Percentiles rank a stretch among this genome's conserved stretches.
Evolutionary conservation across 1,140 invertebrate genomes (phyloP).

Genomic region (Conus ventricosus): DNA sequence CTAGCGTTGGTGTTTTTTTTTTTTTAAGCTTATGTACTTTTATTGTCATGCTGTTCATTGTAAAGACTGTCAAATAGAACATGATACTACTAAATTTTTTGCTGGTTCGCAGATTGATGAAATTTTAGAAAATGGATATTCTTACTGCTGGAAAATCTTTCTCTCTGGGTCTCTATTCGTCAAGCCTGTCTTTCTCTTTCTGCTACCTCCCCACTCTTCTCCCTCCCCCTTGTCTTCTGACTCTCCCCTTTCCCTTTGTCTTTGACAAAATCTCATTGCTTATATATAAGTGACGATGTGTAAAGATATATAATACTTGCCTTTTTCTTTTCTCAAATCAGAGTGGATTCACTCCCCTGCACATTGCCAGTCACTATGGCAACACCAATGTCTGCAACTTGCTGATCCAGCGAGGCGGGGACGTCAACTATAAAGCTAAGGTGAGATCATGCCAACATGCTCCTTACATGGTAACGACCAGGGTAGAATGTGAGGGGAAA

Average conservation of each 20-base stretch:
- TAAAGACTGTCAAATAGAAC: too few species aligned
- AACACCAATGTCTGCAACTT: conserved; percentile 96
- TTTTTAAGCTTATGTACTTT: too few species aligned
- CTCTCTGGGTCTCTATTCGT: too few species aligned
- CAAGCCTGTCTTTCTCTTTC: background rate
- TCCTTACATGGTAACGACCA: too few species aligned
- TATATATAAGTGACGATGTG: too few species aligned
- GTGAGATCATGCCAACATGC: conserved; percentile 70
- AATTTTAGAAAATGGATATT: too few species aligned
- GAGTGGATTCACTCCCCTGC: conserved; percentile 98
- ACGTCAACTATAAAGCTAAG: conserved; percentile 98
- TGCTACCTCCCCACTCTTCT: background rate
- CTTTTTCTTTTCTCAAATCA: conserved; percentile 44
- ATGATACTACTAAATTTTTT: too few species aligned
- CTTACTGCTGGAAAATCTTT: too few species aligned
- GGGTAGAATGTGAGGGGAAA: too few species aligned
- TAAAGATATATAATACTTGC: background rate
- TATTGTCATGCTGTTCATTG: too few species aligned
- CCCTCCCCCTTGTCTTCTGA: background rate
- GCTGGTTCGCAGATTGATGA: too few species aligned
- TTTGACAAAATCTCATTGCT: background rate
- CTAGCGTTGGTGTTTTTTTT: too few species aligned
- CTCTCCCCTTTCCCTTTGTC: background rate
- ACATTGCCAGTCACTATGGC: conserved; percentile 99
- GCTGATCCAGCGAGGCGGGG: conserved; percentile 94